Evolutionary conservation across 2,797 vertebrate species (phyloP), one percentile per base, ranked within the genome.

Genomic region (Ceyx erithaca): DNA sequence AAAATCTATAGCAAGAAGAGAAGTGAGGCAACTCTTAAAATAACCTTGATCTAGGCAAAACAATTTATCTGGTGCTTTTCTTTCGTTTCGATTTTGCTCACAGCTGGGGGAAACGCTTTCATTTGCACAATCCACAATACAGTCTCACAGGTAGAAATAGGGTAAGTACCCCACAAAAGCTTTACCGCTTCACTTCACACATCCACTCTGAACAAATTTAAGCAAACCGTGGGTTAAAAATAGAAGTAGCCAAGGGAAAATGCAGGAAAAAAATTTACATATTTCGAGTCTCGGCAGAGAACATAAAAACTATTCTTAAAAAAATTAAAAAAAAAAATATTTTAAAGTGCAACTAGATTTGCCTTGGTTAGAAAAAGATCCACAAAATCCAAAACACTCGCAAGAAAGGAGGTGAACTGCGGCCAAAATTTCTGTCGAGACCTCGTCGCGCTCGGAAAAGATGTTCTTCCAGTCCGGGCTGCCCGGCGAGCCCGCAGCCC

Each of bases 381-480:
- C 23, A n/a, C 26, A 5, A 12, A 9, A 52, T 19, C 9, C 26
- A 30, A 28, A 62, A 14, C 28, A 11, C 25, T 30, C 9, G 4
- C 2, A 31, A 17, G 9, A 18, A 12, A 35, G 10, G 14, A 20
- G 13, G 9, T 7, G 52, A 54, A 13, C 52, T n/a, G 54, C 17
- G 9, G 18, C 28, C 11, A 21, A 61, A 79, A 20, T 6, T 6
- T 15, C 20, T 3, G n/a, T 12, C 5, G 8, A 31, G 59, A 3
- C 3, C 26, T 8, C 18, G 23, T 3, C 3, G 12, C 26, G 6
- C 18, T 6, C 6, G 2, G 19, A 19, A 6, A 14, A n/a, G 18
- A 2, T 2, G 16, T 5, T 51, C 41, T 12, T 9, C 4, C 5
- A 0, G 0, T 0, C 20, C 5, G 1, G 30, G 5, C 22, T 3